Percentiles rank a stretch among this genome's conserved stretches.
phyloP scores from a whole-genome alignment of 2,113 vertebrate species.

The Notechis scutatus region DNA sequence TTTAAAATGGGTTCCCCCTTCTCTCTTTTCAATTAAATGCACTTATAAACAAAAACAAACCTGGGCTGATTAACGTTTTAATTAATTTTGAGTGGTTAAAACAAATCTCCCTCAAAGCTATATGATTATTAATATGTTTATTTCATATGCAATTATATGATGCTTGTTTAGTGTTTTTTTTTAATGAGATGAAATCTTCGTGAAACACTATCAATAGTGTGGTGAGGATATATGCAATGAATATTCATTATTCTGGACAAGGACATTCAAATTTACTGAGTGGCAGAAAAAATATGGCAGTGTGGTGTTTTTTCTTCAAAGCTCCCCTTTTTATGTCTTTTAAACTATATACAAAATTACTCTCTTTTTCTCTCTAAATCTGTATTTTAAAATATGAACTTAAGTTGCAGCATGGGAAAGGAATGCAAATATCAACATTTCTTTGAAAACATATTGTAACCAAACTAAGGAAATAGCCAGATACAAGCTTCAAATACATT shows the following conservation, averaged over 20 bases:
- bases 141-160: constrained; percentile 19
- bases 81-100: constrained; percentile 39
- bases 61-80: constrained; percentile 59
- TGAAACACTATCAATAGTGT: constrained; percentile 12
- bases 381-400: constrained; percentile 33
- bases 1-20: constrained; percentile 55
- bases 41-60: constrained; percentile 26
- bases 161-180: constrained; percentile 23
- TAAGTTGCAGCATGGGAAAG: constrained; percentile 42
- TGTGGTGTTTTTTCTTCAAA: neutral
- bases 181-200: constrained; percentile 7
- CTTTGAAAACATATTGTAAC: constrained; percentile 43
- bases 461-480: constrained; percentile 59
- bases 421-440: constrained; percentile 38
- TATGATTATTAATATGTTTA: constrained; percentile 27
- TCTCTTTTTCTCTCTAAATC: constrained; percentile 2
- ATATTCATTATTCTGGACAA: neutral
- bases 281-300: neutral
- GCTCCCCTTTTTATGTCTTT: constrained; percentile 10
- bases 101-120: constrained; percentile 9
- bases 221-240: constrained; percentile 18
- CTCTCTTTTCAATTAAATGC: constrained; percentile 47
- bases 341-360: constrained; percentile 19
- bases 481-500: constrained; percentile 61
- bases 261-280: constrained; percentile 23